These are phyloP conservation scores for Danaus chrysippus DNA, from an alignment of 2,888 invertebrate genomes.

Conservation along the genomic window DNA sequence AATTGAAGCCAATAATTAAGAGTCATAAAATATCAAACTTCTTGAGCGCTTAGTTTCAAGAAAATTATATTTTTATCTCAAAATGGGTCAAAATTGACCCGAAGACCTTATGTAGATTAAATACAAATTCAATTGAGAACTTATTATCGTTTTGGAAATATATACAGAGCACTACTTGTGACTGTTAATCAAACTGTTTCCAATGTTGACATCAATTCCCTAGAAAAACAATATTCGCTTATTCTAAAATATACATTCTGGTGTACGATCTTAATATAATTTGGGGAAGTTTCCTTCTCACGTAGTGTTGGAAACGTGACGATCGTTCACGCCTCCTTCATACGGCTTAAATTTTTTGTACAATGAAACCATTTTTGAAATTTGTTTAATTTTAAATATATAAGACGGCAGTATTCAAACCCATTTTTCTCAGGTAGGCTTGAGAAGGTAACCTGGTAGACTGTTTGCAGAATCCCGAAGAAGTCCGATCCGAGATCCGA, in stretches of 20 bases:
- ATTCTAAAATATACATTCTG: constrained; percentile 41
- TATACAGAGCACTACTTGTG: background rate
- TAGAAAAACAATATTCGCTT: constrained; percentile 33
- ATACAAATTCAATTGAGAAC: background rate
- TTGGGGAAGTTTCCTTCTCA: constrained; percentile 47
- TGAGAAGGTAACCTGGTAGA: no score
- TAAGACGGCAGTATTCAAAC: no score
- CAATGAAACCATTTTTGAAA: constrained; percentile 2
- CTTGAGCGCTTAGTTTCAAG: no score
- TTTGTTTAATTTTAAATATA: background rate
- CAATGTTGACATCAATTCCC: constrained; percentile 15
- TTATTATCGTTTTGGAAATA: background rate
- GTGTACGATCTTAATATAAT: constrained; percentile 48
- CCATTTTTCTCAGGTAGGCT: no score
- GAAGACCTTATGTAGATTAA: no score
- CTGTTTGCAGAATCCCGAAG: no score
- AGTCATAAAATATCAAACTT: no score
- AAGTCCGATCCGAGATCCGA: no score
- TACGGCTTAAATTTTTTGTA: constrained; percentile 22
- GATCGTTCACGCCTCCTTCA: constrained; percentile 35
- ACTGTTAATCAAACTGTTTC: constrained; percentile 13
- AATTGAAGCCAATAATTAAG: no score
- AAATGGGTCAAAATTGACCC: no score
- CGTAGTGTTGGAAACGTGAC: constrained; percentile 53
- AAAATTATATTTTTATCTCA: no score